Percentiles rank a stretch among this genome's conserved stretches.
Evolutionary conservation across 2,888 invertebrate species (phyloP).

Genomic region (Colostygia pectinataria): DNA sequence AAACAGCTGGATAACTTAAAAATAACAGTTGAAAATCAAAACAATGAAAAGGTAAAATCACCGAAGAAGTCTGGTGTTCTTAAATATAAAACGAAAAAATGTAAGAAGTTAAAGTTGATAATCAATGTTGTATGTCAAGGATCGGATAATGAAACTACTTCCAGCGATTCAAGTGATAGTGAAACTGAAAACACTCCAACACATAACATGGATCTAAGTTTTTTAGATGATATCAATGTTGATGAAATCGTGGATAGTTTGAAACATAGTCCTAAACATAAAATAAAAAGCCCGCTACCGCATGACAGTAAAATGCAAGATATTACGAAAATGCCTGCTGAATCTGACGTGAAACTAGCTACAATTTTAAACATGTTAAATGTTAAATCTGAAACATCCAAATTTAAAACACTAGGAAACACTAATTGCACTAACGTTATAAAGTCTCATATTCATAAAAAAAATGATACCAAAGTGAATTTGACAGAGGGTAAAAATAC

Average conservation of each 20-base stretch:
- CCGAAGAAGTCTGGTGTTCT: constrained; percentile 13
- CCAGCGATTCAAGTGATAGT: constrained; percentile 15
- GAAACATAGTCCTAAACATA: constrained; percentile 35
- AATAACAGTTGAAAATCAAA: constrained; percentile 36
- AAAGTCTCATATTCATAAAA: not conserved
- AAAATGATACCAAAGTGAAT: not conserved
- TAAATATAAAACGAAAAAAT: constrained; percentile 33
- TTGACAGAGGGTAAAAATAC: not conserved
- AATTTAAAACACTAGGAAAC: not conserved
- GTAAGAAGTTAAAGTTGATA: constrained; percentile 50
- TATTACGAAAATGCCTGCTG: not conserved
- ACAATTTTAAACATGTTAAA: constrained; percentile 7
- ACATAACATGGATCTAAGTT: constrained; percentile 53
- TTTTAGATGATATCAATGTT: constrained; percentile 64
- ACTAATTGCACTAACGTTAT: not conserved
- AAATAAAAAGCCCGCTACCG: constrained; percentile 9
- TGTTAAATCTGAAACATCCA: constrained; percentile 11
- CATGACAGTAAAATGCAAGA: constrained; percentile 14
- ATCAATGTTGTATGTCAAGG: constrained; percentile 49
- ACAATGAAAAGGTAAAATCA: constrained; percentile 11
- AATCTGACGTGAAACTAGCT: constrained; percentile 1
- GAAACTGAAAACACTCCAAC: constrained; percentile 9
- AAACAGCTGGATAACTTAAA: constrained; percentile 39
- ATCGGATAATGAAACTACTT: constrained; percentile 25
- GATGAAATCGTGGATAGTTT: constrained; percentile 64